These are phyloP conservation scores for Nematolebias whitei DNA, from an alignment of 2,113 vertebrate species.

Conservation along the genomic window DNA sequence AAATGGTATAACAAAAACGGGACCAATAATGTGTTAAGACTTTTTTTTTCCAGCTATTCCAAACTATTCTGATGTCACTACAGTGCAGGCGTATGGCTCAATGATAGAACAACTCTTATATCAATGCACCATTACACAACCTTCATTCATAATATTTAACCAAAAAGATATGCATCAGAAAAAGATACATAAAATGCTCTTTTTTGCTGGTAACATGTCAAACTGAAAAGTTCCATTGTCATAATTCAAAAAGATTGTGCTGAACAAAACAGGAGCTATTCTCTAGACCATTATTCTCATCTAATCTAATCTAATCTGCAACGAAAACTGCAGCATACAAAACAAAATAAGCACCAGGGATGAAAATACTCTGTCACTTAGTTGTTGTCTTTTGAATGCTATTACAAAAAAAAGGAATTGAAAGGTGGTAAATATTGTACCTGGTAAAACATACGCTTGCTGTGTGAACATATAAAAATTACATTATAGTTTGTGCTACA, in stretches of 20 bases:
- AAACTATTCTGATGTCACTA: slow-evolving; percentile 18
- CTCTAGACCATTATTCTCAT: not conserved
- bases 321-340: not conserved
- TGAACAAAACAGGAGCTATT: not conserved
- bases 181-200: slow-evolving; percentile 27
- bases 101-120: slow-evolving; percentile 41
- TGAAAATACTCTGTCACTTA: not conserved
- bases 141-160: slow-evolving; percentile 20
- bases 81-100: slow-evolving; percentile 29
- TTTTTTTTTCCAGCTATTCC: slow-evolving; percentile 23
- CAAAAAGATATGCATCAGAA: slow-evolving; percentile 19
- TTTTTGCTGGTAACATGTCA: slow-evolving; percentile 17
- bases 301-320: not conserved
- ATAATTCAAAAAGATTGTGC: slow-evolving; percentile 5
- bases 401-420: not conserved
- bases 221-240: not conserved
- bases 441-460: not conserved
- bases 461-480: not conserved
- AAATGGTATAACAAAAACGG: no score
- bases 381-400: not conserved
- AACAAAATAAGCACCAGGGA: not conserved
- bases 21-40: no score
- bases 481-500: no score
- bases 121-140: slow-evolving; percentile 26
- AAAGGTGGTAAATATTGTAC: not conserved